Conservation (phyloP, 2,797 vertebrate species). For the Rhincodon typus region DNA sequence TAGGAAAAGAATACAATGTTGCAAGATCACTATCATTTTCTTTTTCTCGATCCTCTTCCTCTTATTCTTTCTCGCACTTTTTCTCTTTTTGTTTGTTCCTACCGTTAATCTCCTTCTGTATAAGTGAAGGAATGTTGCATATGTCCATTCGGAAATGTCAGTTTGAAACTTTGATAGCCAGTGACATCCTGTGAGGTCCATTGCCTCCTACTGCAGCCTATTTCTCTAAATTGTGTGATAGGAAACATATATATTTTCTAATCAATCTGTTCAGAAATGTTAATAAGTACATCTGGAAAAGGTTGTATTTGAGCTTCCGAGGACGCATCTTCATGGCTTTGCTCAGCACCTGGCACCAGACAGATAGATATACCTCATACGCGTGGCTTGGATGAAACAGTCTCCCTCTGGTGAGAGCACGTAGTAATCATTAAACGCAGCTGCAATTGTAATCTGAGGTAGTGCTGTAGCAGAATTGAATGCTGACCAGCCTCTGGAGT, state of each 20-base stretch:
- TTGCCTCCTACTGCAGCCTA: background rate
- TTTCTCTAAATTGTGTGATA: background rate
- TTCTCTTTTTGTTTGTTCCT: background rate
- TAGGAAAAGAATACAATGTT: background rate
- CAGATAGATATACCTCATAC: no score
- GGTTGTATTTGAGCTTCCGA: no score
- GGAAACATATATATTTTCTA: background rate
- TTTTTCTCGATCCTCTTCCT: background rate
- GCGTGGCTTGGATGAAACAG: no score
- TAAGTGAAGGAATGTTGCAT: background rate
- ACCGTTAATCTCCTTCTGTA: background rate
- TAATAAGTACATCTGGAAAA: no score
- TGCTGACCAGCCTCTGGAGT: no score
- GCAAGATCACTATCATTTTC: background rate
- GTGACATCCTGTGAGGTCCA: background rate
- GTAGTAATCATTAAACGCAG: no score
- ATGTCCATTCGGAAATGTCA: background rate
- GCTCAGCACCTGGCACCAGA: no score
- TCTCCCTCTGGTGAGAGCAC: no score
- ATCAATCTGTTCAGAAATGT: no score
- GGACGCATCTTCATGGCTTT: no score
- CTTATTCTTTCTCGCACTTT: background rate
- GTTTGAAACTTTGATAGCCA: background rate
- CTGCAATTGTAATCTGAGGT: no score
- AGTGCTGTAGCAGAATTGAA: no score